These are phyloP conservation scores for Neopipo cinnamomea DNA, from an alignment of 2,113 vertebrate genomes.

Conservation along the genomic window DNA sequence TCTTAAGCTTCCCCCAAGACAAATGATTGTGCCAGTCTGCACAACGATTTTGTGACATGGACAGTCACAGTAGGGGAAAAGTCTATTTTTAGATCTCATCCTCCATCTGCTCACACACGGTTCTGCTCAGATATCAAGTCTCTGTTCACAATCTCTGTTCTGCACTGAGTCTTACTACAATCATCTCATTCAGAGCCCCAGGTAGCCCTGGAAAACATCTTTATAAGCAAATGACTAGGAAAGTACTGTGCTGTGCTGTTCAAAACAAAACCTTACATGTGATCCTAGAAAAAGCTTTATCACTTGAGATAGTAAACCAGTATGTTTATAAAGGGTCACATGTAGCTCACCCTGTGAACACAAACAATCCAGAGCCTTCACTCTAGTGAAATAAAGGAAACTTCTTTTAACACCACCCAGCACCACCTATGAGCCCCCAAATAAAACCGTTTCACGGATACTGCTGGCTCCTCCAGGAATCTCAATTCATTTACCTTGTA, in stretches of 20 bases:
- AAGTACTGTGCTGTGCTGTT: background rate
- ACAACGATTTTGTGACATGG: background rate
- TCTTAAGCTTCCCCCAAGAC: background rate
- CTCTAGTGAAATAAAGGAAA: background rate
- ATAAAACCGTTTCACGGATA: background rate
- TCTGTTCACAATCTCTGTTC: background rate
- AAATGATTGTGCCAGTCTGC: background rate
- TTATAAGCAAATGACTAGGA: background rate
- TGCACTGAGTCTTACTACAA: background rate
- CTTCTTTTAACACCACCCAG: background rate
- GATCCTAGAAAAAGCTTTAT: background rate
- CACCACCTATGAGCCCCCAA: background rate
- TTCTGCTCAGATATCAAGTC: background rate
- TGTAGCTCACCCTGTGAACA: background rate
- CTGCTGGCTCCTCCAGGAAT: background rate
- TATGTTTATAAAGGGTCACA: background rate
- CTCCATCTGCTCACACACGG: conserved; percentile 42
- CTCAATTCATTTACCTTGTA: background rate
- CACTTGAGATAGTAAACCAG: background rate
- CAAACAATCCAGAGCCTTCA: background rate
- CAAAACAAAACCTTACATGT: background rate
- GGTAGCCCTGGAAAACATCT: background rate
- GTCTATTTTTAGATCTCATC: conserved; percentile 49
- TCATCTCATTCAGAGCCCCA: background rate
- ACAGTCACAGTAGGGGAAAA: background rate